phyloP scores from a whole-genome alignment of 2,888 invertebrate species.

The Sabatieria punctata region DNA sequence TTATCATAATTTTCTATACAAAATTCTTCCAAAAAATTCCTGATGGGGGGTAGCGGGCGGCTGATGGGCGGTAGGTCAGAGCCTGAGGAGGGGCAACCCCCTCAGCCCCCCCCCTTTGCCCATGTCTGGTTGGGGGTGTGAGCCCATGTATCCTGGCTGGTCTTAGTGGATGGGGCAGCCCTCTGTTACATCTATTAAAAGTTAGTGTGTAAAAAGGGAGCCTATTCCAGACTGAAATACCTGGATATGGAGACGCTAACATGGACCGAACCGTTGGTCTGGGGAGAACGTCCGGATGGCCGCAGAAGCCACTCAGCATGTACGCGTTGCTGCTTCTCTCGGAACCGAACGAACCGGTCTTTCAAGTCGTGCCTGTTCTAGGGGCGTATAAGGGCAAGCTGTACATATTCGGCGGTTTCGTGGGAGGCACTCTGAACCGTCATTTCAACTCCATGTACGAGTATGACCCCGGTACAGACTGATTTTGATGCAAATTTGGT shows the following conservation, averaged over 20 bases:
- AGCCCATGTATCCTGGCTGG: no score
- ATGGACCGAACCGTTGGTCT: slow-evolving; percentile 48
- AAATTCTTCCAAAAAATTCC: no score
- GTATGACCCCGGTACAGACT: slow-evolving; percentile 35
- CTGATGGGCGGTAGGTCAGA: no score
- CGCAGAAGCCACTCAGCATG: slow-evolving; percentile 78
- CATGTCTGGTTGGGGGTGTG: no score
- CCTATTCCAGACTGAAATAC: slow-evolving; percentile 43
- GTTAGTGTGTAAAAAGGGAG: background rate
- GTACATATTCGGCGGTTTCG: slow-evolving; percentile 78
- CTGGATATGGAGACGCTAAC: slow-evolving; percentile 50
- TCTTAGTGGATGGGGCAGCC: no score
- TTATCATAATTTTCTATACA: no score
- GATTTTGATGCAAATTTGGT: background rate
- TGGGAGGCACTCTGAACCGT: slow-evolving; percentile 50
- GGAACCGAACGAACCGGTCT: background rate
- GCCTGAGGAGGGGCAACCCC: no score
- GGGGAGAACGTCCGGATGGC: slow-evolving; percentile 52
- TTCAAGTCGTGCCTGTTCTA: slow-evolving; percentile 29
- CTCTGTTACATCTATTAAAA: background rate
- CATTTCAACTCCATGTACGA: slow-evolving; percentile 70
- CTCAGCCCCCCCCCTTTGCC: no score
- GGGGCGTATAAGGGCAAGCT: slow-evolving; percentile 57
- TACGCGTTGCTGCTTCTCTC: slow-evolving; percentile 38
- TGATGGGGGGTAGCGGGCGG: no score